phyloP scores from a whole-genome alignment of 2,888 invertebrate genomes.

The Crioceris asparagi region DNA sequence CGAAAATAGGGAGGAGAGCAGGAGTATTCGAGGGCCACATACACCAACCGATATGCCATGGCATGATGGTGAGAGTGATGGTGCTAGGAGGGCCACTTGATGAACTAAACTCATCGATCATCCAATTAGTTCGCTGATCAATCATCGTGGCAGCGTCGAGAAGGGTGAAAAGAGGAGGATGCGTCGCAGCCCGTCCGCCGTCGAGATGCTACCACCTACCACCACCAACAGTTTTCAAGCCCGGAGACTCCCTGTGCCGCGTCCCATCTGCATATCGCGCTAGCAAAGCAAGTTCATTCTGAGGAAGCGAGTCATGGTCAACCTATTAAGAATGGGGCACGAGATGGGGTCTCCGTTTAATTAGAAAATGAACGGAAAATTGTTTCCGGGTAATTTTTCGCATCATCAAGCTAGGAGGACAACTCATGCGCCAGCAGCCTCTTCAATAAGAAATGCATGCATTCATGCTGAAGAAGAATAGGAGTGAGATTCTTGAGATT shows the following conservation, averaged over 20 bases:
- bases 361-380: too few relatives aligned
- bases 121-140: constrained; percentile 65
- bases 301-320: constrained; percentile 1
- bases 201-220: too few relatives aligned
- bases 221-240: constrained; percentile 31
- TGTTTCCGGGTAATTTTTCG: too few relatives aligned
- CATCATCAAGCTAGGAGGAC: too few relatives aligned
- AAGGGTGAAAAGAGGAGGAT: not conserved
- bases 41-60: not conserved
- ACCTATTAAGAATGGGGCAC: not conserved
- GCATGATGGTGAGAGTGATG: constrained; percentile 22
- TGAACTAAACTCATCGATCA: constrained; percentile 58
- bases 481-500: too few relatives aligned
- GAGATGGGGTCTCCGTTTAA: too few relatives aligned
- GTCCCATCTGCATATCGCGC: constrained; percentile 37
- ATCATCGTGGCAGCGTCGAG: constrained; percentile 43
- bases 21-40: not conserved
- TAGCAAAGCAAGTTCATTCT: constrained; percentile 12
- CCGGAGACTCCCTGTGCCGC: constrained; percentile 24
- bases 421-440: too few relatives aligned
- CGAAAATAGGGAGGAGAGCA: too few relatives aligned
- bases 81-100: constrained; percentile 35
- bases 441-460: too few relatives aligned
- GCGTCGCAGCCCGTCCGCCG: too few relatives aligned
- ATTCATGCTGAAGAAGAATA: too few relatives aligned